Conservation (phyloP, 53 echinoderm and acorn worm genomes). For the Henricia sp. region DNA sequence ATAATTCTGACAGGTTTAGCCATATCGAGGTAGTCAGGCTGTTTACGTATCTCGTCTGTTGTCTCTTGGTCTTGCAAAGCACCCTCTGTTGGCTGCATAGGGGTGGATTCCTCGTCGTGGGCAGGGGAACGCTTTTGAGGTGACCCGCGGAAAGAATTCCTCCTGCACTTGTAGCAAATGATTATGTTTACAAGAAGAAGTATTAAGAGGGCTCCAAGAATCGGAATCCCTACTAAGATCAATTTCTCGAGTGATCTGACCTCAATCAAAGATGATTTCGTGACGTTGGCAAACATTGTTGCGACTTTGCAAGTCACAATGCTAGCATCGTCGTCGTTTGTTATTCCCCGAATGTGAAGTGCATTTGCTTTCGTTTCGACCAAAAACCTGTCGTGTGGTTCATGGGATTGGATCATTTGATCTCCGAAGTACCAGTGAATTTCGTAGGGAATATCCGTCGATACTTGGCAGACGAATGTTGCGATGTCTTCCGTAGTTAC, state of each 20-base stretch:
- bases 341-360: constrained; percentile 46
- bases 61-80: not conserved
- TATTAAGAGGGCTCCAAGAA: constrained; percentile 3
- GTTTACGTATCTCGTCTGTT: not conserved
- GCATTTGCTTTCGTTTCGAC: constrained; percentile 36
- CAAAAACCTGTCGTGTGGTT: constrained; percentile 36
- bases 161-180: constrained; percentile 34
- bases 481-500: not conserved
- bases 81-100: not conserved
- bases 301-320: constrained; percentile 30
- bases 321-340: constrained; percentile 8
- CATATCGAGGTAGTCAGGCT: constrained; percentile 27
- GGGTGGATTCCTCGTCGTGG: not conserved
- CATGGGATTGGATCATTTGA: not conserved
- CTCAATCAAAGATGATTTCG: constrained; percentile 2
- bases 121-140: not conserved
- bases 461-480: constrained; percentile 47
- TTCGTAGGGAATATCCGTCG: constrained; percentile 54
- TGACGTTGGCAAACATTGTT: constrained; percentile 49
- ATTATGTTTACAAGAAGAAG: constrained; percentile 29
- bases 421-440: constrained; percentile 40
- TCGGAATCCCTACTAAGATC: constrained; percentile 10
- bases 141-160: not conserved
- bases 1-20: not conserved
- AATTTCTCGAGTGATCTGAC: not conserved